Percentiles rank a stretch among this genome's conserved stretches.
Evolutionary conservation across 2,113 vertebrate genomes (phyloP).

Genomic region (Nymphicus hollandicus): DNA sequence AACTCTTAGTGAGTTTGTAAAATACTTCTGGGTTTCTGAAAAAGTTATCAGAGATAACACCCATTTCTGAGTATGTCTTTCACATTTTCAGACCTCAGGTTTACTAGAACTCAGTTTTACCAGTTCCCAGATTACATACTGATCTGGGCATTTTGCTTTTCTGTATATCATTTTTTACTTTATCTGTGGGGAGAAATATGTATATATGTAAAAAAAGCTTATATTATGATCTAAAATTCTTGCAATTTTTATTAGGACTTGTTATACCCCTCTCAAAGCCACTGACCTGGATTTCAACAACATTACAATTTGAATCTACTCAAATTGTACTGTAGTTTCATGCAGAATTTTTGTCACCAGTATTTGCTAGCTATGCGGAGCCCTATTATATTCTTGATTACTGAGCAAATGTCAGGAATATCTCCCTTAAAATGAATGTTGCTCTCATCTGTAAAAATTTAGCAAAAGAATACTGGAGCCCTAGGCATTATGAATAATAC

Average conservation of each 20-base stretch:
- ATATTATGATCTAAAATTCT: neutral
- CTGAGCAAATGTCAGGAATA: neutral
- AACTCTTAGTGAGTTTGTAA: neutral
- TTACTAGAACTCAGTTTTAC: neutral
- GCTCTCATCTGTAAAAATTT: neutral
- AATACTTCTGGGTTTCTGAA: neutral
- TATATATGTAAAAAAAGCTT: neutral
- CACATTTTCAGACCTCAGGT: neutral
- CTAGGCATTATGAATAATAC: constrained; percentile 17
- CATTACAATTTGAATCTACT: neutral
- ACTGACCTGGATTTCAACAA: neutral
- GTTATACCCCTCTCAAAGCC: neutral
- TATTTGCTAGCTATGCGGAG: neutral
- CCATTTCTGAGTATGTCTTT: neutral
- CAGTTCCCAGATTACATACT: neutral
- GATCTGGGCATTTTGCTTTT: neutral
- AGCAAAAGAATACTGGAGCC: neutral
- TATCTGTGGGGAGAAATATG: neutral
- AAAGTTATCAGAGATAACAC: neutral
- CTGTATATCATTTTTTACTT: neutral
- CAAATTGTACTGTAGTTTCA: neutral
- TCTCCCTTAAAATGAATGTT: neutral
- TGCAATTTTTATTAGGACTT: neutral
- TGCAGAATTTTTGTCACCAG: neutral
- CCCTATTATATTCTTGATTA: neutral